Conservation (phyloP, 2,888 invertebrate genomes). For the Caenorhabditis plicata region DNA sequence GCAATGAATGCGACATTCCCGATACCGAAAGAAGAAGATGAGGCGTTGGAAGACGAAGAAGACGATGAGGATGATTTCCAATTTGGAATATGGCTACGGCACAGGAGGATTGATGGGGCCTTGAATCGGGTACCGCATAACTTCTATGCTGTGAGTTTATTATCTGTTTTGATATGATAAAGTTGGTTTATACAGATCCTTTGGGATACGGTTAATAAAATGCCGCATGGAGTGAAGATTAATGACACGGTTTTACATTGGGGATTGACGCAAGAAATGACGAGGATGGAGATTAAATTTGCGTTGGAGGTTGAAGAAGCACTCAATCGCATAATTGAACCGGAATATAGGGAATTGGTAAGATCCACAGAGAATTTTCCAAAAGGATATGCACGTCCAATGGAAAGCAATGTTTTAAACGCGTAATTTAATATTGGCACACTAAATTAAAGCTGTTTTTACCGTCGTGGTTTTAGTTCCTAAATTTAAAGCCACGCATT, state of each 20-base stretch:
- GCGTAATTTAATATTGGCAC: too few species aligned
- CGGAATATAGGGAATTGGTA: conserved; percentile 79
- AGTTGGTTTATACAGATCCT: conserved; percentile 49
- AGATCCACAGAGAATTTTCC: not conserved
- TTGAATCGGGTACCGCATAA: conserved; percentile 93
- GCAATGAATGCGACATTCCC: too few species aligned
- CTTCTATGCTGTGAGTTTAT: conserved; percentile 78
- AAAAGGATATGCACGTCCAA: conserved; percentile 2
- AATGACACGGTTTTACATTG: conserved; percentile 87
- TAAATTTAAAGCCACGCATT: too few species aligned
- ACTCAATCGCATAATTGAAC: conserved; percentile 92
- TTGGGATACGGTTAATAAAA: conserved; percentile 71
- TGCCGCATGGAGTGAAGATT: conserved; percentile 84
- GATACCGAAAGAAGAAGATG: conserved; percentile 40
- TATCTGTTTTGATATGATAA: not conserved
- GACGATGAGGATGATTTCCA: conserved; percentile 55
- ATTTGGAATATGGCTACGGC: conserved; percentile 88
- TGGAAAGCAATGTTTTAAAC: too few species aligned
- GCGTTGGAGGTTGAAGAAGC: conserved; percentile 95
- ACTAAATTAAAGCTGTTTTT: too few species aligned
- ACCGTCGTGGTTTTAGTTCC: too few species aligned
- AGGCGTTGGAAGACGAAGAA: conserved; percentile 45
- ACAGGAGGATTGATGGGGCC: conserved; percentile 91
- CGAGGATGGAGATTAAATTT: conserved; percentile 94
- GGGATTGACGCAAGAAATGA: conserved; percentile 81